Evolutionary conservation across 1,140 invertebrate species (phyloP).

Genomic region (Drosophila jambulina): DNA sequence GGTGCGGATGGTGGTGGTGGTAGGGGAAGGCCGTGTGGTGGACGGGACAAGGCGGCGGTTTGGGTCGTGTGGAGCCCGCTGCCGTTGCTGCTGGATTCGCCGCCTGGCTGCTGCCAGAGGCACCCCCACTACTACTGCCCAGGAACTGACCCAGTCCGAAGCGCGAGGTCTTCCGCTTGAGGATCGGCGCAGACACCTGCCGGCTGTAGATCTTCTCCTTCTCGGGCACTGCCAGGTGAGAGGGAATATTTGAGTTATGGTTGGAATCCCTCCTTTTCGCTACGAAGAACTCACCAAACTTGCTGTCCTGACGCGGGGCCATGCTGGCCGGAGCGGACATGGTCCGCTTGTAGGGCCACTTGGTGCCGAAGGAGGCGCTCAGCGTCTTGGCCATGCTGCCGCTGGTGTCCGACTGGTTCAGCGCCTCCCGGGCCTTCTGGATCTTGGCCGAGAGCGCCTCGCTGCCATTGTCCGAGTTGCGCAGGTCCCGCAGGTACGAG

Average conservation of each 20-base stretch:
- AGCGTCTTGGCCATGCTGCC: conserved; percentile 91
- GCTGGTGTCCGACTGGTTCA: conserved; percentile 88
- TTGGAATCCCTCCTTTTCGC: too few species aligned
- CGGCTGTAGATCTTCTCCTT: conserved; percentile 96
- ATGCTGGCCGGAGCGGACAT: conserved; percentile 95
- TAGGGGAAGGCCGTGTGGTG: conserved; percentile 70
- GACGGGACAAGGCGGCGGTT: conserved; percentile 75
- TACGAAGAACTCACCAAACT: conserved; percentile 87
- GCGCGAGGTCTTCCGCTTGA: conserved; percentile 95
- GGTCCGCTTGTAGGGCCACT: conserved; percentile 97
- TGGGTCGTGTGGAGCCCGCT: conserved; percentile 67
- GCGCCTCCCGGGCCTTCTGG: conserved; percentile 94
- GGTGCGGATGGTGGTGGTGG: conserved; percentile 50
- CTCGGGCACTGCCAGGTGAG: conserved; percentile 86
- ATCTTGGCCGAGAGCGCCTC: conserved; percentile 96
- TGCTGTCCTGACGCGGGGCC: conserved; percentile 90
- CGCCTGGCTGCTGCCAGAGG: conserved; percentile 70
- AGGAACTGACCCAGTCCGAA: conserved; percentile 96
- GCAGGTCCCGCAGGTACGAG: conserved; percentile 93
- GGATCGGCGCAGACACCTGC: conserved; percentile 94
- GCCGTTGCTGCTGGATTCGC: conserved; percentile 74
- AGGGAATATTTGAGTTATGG: not conserved
- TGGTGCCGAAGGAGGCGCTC: conserved; percentile 95
- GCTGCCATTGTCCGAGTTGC: conserved; percentile 94
- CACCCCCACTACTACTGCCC: conserved; percentile 81